A percentile compares a stretch with the other conserved stretches of the same genome.
phyloP scores from a whole-genome alignment of 2,797 vertebrate genomes.

The Lerista edwardsae region DNA sequence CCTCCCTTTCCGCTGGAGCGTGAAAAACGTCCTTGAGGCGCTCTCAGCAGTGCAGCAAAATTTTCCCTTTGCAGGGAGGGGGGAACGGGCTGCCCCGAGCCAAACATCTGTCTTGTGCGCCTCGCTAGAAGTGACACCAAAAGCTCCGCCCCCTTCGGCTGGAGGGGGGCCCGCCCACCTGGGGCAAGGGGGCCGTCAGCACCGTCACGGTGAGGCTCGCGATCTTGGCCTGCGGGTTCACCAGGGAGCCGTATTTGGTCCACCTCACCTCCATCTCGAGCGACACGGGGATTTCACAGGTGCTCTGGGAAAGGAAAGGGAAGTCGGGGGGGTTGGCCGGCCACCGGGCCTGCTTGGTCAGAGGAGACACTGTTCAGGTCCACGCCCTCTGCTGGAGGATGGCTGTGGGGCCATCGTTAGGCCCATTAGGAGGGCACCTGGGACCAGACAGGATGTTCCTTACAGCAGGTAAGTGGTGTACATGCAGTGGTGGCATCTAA shows the following conservation, averaged over 20 bases:
- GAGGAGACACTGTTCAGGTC: neutral
- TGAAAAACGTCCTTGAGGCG: neutral
- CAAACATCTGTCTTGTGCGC: neutral
- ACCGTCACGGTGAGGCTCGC: constrained; percentile 80
- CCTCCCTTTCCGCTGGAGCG: constrained; percentile 33
- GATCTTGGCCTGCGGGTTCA: constrained; percentile 91
- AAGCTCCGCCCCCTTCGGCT: neutral
- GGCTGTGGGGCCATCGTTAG: no score
- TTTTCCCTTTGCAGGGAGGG: neutral
- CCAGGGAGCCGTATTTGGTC: constrained; percentile 90
- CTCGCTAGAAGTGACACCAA: neutral
- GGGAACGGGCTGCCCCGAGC: neutral
- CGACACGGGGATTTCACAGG: constrained; percentile 87
- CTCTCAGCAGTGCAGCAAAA: neutral
- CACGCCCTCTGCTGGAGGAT: no score
- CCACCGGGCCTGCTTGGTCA: no score
- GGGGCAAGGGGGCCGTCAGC: constrained; percentile 62
- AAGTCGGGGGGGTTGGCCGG: no score
- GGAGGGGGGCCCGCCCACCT: constrained; percentile 77
- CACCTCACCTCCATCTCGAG: constrained; percentile 87
- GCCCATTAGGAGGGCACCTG: no score
- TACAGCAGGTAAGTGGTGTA: no score
- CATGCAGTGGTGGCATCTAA: no score
- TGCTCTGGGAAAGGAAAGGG: constrained; percentile 60
- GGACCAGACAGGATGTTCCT: no score